Evolutionary conservation across 2,888 invertebrate species (phyloP).

Genomic region (Eupithecia pulchellata): DNA sequence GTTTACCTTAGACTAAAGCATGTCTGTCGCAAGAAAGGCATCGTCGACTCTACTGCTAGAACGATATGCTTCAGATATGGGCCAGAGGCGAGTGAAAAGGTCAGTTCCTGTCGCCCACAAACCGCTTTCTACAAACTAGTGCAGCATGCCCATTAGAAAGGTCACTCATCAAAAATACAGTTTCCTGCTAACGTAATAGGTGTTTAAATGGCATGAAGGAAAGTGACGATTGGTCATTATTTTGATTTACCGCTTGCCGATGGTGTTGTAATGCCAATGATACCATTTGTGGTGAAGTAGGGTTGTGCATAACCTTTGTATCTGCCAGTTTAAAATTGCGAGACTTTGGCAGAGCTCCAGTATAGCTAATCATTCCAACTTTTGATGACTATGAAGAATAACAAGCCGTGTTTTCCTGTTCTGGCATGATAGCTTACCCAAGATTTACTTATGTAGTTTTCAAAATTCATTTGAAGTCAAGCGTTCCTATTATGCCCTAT

Average conservation of each 20-base stretch:
- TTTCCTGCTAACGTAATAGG: constrained; percentile 48
- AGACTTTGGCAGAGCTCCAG: constrained; percentile 4
- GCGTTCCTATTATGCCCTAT: not conserved
- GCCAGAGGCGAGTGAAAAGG: constrained; percentile 78
- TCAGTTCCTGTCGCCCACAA: constrained; percentile 73
- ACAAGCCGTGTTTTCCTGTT: not conserved
- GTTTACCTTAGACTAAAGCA: not conserved
- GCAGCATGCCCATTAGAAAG: constrained; percentile 59
- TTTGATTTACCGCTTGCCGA: constrained; percentile 11
- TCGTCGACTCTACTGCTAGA: constrained; percentile 16
- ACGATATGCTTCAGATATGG: constrained; percentile 58
- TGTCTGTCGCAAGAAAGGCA: constrained; percentile 18
- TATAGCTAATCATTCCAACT: not conserved
- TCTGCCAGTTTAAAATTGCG: not conserved
- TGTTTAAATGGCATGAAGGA: constrained; percentile 23
- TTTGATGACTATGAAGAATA: not conserved
- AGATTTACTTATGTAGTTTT: not conserved
- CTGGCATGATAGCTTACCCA: not conserved
- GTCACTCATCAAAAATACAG: constrained; percentile 54
- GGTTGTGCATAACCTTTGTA: constrained; percentile 6
- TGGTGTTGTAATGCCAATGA: constrained; percentile 4
- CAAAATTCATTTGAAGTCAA: not conserved
- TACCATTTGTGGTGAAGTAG: constrained; percentile 8
- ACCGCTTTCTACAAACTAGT: constrained; percentile 80
- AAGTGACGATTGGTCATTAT: constrained; percentile 23